These are phyloP conservation scores for Eilema depressum DNA, from an alignment of 2,888 invertebrate species.

Conservation along the genomic window DNA sequence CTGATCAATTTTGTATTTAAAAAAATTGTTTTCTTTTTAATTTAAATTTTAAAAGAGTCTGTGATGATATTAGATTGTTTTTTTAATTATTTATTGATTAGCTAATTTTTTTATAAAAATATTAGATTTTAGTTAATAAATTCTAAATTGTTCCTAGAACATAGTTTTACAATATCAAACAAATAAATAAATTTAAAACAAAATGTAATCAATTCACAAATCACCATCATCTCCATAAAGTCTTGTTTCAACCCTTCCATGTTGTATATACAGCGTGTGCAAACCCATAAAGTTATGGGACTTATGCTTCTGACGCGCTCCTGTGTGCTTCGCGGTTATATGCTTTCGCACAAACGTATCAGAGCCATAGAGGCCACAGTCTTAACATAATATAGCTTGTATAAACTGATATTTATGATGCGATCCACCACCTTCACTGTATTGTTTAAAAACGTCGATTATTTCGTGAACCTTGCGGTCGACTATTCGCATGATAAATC, in stretches of 20 bases:
- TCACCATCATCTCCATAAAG: slow-evolving; percentile 61
- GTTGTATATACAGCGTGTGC: slow-evolving; percentile 59
- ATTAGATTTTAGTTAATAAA: neutral
- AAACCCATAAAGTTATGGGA: slow-evolving; percentile 52
- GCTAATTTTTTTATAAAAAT: neutral
- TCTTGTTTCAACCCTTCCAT: slow-evolving; percentile 56
- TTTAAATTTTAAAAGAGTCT: neutral
- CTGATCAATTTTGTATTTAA: neutral
- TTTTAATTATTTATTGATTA: neutral
- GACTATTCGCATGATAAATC: too few species aligned
- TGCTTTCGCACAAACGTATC: slow-evolving; percentile 56
- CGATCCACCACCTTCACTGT: too few species aligned
- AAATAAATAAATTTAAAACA: slow-evolving; percentile 18
- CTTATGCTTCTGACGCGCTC: slow-evolving; percentile 56
- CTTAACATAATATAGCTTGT: too few species aligned
- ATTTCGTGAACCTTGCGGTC: too few species aligned
- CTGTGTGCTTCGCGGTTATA: slow-evolving; percentile 67
- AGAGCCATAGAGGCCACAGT: slow-evolving; percentile 24
- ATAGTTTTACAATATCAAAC: slow-evolving; percentile 8
- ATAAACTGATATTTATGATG: too few species aligned
- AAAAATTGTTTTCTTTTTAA: neutral
- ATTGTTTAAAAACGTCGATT: too few species aligned
- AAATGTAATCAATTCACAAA: slow-evolving; percentile 61
- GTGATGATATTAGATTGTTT: neutral
- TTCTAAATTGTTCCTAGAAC: slow-evolving; percentile 11